Evolutionary conservation across 2,888 invertebrate species (phyloP).

Genomic region (Eurytoma californica): DNA sequence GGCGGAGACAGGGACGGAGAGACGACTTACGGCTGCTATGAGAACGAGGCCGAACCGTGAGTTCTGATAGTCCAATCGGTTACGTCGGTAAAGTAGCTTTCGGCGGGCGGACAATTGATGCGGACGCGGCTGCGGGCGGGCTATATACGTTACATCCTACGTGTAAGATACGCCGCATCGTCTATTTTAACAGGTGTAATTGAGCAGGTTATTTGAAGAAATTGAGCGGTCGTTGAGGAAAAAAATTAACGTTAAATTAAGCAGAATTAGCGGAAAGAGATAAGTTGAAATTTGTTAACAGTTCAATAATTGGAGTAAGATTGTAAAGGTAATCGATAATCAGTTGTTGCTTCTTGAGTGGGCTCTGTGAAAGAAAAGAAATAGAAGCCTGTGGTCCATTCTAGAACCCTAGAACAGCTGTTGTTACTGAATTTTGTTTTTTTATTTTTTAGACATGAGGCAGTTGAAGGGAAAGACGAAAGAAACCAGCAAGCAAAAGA

Average conservation of each 20-base stretch:
- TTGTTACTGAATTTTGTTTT: not conserved
- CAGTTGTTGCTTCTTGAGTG: not conserved
- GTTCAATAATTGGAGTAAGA: not conserved
- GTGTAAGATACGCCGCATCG: slow-evolving; percentile 19
- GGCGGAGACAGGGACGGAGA: no score
- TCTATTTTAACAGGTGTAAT: slow-evolving; percentile 14
- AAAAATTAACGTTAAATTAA: not conserved
- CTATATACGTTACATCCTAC: slow-evolving; percentile 17
- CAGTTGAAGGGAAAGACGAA: slow-evolving; percentile 88
- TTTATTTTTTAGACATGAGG: slow-evolving; percentile 78
- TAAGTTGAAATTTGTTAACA: not conserved
- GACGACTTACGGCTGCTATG: no score
- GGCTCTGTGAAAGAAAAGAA: not conserved
- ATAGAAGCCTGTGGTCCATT: not conserved
- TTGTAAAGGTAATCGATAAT: slow-evolving; percentile 10
- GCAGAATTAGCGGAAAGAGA: no score
- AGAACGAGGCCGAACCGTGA: no score
- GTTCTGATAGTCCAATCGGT: no score
- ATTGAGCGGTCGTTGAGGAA: not conserved
- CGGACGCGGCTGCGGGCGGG: no score
- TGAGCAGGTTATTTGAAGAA: slow-evolving; percentile 35
- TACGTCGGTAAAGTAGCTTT: no score
- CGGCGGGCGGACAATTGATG: no score
- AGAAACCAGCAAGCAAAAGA: slow-evolving; percentile 89
- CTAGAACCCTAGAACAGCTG: slow-evolving; percentile 14